These are phyloP conservation scores for Dryobotodes eremita DNA, from an alignment of 2,888 invertebrate species.

Conservation along the genomic window DNA sequence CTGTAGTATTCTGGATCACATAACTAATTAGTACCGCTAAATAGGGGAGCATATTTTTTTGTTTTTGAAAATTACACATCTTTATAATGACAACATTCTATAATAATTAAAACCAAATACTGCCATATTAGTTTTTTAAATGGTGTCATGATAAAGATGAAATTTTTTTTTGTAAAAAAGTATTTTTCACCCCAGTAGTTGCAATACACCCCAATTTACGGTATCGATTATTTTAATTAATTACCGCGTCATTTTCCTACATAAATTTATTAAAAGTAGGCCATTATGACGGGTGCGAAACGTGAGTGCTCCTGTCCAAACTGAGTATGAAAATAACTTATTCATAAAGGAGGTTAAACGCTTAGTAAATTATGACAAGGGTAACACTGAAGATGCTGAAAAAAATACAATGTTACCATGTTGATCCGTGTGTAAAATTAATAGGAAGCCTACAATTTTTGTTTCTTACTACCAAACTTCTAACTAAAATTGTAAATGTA, in stretches of 20 bases:
- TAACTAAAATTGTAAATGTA: neutral
- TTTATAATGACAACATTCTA: too few species aligned
- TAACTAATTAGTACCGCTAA: neutral
- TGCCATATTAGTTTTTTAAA: too few species aligned
- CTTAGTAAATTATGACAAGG: slow-evolving; percentile 40
- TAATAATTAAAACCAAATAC: too few species aligned
- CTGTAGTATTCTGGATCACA: neutral
- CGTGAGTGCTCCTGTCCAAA: slow-evolving; percentile 36
- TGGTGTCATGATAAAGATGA: too few species aligned
- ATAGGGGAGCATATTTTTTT: too few species aligned
- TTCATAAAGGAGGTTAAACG: slow-evolving; percentile 49
- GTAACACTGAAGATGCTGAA: slow-evolving; percentile 29
- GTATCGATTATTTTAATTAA: slow-evolving; percentile 31
- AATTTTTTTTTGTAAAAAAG: too few species aligned
- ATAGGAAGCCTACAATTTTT: neutral
- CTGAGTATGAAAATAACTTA: slow-evolving; percentile 40
- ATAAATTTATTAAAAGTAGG: slow-evolving; percentile 10
- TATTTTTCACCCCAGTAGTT: too few species aligned
- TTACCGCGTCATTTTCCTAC: slow-evolving; percentile 14
- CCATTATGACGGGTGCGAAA: slow-evolving; percentile 27
- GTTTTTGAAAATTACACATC: too few species aligned
- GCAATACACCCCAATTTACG: too few species aligned
- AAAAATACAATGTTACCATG: slow-evolving; percentile 32
- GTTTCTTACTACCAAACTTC: neutral
- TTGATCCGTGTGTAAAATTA: neutral